Evolutionary conservation across 2,113 vertebrate species (phyloP).

Genomic region (Siniperca chuatsi): DNA sequence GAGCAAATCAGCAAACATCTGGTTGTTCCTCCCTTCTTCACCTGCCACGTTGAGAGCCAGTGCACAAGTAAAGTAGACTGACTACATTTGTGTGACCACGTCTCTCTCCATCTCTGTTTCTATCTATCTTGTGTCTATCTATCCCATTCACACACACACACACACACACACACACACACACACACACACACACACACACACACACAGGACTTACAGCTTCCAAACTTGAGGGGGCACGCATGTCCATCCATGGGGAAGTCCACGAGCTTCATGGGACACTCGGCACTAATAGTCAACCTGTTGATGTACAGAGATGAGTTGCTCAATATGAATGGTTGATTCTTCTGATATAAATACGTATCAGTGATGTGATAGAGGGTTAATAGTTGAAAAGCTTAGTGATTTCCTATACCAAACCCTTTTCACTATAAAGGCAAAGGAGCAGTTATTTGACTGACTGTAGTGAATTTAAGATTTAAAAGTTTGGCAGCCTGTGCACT

Average conservation of each 20-base stretch:
- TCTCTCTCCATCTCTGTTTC: background rate
- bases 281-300: constrained; percentile 97
- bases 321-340: background rate
- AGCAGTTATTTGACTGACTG: background rate
- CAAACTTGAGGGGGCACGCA: constrained; percentile 98
- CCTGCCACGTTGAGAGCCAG: background rate
- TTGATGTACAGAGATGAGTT: constrained; percentile 54
- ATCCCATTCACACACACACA: background rate
- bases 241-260: constrained; percentile 99
- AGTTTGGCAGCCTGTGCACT: constrained; percentile 31
- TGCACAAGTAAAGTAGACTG: background rate
- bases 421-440: background rate
- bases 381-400: background rate
- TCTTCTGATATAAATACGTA: background rate
- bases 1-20: constrained; percentile 17
- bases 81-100: background rate
- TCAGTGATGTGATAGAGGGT: background rate
- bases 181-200: background rate
- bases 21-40: background rate
- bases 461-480: constrained; percentile 22
- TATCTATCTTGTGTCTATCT: background rate
- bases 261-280: constrained; percentile 98
- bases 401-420: background rate
- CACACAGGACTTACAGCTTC: constrained; percentile 92
- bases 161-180: background rate